A percentile compares a stretch with the other conserved stretches of the same genome.
Conservation (phyloP, 2,113 vertebrate species). For the Aviceda subcristata region DNA sequence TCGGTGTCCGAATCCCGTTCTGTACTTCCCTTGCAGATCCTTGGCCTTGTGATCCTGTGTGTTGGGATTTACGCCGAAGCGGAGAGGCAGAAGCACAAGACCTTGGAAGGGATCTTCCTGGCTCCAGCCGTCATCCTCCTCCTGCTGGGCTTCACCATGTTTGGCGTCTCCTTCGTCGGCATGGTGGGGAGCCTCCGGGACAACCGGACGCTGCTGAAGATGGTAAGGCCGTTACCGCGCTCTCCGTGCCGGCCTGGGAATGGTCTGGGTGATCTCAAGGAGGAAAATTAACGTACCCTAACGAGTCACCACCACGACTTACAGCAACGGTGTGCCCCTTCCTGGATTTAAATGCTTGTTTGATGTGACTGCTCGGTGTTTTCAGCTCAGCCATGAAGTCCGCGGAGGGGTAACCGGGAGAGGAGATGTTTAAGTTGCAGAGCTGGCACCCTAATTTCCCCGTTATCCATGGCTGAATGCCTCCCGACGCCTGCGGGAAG, state of each 20-base stretch:
- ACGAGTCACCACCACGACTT: rapidly evolving
- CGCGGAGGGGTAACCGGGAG: rapidly evolving
- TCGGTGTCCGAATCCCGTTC: neutral
- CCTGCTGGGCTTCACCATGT: constrained; percentile 85
- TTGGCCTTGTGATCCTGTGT: constrained; percentile 83
- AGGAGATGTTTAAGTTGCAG: neutral
- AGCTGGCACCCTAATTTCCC: neutral
- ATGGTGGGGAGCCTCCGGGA: constrained; percentile 88
- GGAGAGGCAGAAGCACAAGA: constrained; percentile 86
- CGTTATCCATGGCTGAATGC: neutral
- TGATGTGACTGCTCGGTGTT: neutral
- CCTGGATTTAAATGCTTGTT: neutral
- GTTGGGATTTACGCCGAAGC: constrained; percentile 87
- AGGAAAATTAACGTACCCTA: neutral
- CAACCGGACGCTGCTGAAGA: constrained; percentile 84
- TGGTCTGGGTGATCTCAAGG: neutral
- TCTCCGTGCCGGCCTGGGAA: rapidly evolving
- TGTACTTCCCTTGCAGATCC: constrained; percentile 62
- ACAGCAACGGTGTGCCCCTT: too few species aligned
- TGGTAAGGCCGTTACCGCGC: constrained; percentile 49
- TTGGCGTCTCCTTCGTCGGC: constrained; percentile 83
- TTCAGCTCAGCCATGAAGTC: neutral
- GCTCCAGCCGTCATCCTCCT: constrained; percentile 87
- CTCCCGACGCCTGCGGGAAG: neutral
- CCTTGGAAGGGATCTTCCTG: constrained; percentile 86